These are phyloP conservation scores for Noctua janthe DNA, from an alignment of 2,888 invertebrate species.

Conservation along the genomic window DNA sequence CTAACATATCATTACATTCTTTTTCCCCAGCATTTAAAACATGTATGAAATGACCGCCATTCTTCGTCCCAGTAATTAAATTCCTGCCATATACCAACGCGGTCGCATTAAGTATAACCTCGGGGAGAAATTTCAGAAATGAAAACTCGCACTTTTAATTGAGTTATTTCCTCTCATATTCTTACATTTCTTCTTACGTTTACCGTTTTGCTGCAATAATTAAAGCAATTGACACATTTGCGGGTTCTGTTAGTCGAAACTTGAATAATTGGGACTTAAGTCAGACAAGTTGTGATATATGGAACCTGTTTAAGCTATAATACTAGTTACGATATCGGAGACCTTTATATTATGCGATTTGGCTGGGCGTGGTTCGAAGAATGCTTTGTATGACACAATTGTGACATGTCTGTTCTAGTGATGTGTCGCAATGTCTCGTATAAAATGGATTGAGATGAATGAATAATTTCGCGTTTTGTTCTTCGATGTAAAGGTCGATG, in stretches of 20 bases:
- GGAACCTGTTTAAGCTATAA: conserved; percentile 64
- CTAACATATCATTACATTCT: conserved; percentile 21
- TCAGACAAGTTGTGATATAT: conserved; percentile 60
- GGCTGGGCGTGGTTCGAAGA: conserved; percentile 65
- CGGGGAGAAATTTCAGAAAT: conserved; percentile 53
- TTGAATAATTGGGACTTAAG: conserved; percentile 56
- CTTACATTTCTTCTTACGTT: conserved; percentile 44
- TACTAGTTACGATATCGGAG: conserved; percentile 62
- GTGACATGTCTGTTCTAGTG: conserved; percentile 56
- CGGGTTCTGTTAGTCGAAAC: conserved; percentile 51
- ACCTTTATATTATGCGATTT: conserved; percentile 69
- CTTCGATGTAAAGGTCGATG: conserved; percentile 44
- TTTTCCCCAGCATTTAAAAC: conserved; percentile 48
- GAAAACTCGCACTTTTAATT: conserved; percentile 56
- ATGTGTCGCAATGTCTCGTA: conserved; percentile 49
- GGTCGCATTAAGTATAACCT: conserved; percentile 33
- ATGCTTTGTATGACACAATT: conserved; percentile 61
- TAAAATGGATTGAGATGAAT: conserved; percentile 53
- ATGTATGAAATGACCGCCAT: conserved; percentile 33
- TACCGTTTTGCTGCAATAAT: conserved; percentile 49
- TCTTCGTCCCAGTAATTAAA: conserved; percentile 54
- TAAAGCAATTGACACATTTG: conserved; percentile 61
- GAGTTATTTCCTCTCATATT: conserved; percentile 46
- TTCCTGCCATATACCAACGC: conserved; percentile 41
- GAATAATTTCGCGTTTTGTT: conserved; percentile 45